Conservation (phyloP, 2,113 vertebrate species). For the Microcebus tavaratra region DNA sequence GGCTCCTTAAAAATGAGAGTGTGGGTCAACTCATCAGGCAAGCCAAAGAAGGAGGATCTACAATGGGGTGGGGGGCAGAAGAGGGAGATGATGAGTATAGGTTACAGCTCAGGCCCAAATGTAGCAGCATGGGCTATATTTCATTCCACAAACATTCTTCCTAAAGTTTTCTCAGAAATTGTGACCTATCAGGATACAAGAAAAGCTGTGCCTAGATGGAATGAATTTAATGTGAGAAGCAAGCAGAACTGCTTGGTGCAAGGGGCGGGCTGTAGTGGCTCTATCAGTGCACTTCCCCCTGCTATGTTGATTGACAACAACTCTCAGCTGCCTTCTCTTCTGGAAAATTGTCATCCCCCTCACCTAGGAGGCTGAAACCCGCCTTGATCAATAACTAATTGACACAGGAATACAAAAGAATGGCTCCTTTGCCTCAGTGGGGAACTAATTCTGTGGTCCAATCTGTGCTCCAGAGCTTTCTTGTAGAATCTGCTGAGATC, state of each 20-base stretch:
- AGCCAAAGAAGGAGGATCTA: neutral
- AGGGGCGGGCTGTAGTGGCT: neutral
- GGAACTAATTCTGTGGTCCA: neutral
- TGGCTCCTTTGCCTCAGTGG: neutral
- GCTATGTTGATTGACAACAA: neutral
- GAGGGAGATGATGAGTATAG: neutral
- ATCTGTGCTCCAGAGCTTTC: neutral
- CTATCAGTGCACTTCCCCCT: neutral
- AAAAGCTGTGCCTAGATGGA: neutral
- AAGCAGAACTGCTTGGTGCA: neutral
- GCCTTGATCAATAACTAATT: neutral
- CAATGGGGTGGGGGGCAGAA: neutral
- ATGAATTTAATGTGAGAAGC: neutral
- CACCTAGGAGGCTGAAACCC: neutral
- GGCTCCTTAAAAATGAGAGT: neutral
- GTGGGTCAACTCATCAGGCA: neutral
- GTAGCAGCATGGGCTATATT: neutral
- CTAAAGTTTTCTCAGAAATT: neutral
- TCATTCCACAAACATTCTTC: neutral
- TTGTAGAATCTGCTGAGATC: neutral
- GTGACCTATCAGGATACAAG: neutral
- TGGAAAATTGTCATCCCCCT: neutral
- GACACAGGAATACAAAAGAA: neutral
- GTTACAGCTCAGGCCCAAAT: neutral
- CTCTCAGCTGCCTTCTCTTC: neutral